Evolutionary conservation across 2,888 invertebrate genomes (phyloP).

Genomic region (Therioaphis trifolii): DNA sequence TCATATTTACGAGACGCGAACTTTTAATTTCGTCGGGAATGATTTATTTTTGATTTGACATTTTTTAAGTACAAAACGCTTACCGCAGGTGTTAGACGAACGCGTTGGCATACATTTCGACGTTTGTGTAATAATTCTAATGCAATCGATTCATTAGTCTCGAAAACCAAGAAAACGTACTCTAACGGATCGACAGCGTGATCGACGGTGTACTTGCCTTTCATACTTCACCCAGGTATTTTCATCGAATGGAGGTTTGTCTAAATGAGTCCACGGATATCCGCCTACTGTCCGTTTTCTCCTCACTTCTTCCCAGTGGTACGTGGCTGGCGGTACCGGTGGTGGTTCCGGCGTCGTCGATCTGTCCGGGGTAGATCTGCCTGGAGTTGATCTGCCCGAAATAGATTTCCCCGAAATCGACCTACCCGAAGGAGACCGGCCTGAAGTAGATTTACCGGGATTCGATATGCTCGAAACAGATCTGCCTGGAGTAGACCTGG

Average conservation of each 20-base stretch:
- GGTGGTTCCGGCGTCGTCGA: constrained; percentile 69
- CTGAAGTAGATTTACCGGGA: constrained; percentile 11
- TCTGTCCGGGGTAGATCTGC: constrained; percentile 31
- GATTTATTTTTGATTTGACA: constrained; percentile 19
- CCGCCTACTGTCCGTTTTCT: constrained; percentile 78
- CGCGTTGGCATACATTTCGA: background rate
- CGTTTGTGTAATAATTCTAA: background rate
- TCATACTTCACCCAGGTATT: constrained; percentile 70
- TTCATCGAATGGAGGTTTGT: constrained; percentile 75
- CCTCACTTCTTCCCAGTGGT: constrained; percentile 84
- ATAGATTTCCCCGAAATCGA: constrained; percentile 11
- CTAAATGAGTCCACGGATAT: constrained; percentile 84
- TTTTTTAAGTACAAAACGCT: background rate
- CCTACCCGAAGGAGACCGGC: background rate
- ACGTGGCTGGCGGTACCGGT: constrained; percentile 80
- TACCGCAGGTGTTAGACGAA: background rate
- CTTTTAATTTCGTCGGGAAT: too few species aligned
- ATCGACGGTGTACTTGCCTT: constrained; percentile 75
- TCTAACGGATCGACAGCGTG: constrained; percentile 6
- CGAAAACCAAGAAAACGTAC: constrained; percentile 2
- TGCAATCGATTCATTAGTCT: background rate
- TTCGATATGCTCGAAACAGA: constrained; percentile 9
- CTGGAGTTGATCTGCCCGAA: background rate
- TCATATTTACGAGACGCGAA: too few species aligned
- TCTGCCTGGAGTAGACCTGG: background rate